These are phyloP conservation scores for Lichenostomus cassidix DNA, from an alignment of 2,113 vertebrate species.

Conservation along the genomic window DNA sequence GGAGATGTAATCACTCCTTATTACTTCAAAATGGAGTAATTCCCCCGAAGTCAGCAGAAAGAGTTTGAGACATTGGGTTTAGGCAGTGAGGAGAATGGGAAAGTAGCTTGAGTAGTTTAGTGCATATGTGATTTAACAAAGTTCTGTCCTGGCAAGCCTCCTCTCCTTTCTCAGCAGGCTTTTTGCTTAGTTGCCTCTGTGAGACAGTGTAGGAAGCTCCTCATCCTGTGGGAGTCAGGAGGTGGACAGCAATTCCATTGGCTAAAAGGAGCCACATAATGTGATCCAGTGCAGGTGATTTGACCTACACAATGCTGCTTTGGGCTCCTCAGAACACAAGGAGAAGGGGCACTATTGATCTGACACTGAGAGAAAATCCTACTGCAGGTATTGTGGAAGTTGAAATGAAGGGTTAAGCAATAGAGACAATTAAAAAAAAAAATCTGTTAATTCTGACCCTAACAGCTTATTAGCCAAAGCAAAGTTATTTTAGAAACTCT, in stretches of 20 bases:
- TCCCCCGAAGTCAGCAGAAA: background rate
- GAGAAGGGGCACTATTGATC: background rate
- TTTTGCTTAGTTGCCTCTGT: background rate
- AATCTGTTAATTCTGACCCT: background rate
- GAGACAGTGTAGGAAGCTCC: background rate
- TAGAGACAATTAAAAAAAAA: background rate
- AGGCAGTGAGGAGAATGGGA: background rate
- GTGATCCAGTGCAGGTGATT: background rate
- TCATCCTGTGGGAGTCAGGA: background rate
- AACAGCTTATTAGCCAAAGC: background rate
- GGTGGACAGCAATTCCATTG: background rate
- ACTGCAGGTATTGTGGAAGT: background rate
- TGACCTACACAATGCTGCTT: background rate
- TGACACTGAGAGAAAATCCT: background rate
- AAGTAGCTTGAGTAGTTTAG: background rate
- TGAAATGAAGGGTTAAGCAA: background rate
- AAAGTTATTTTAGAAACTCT: background rate
- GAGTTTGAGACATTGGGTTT: background rate
- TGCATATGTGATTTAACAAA: background rate
- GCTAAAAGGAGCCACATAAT: background rate
- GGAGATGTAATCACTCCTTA: background rate
- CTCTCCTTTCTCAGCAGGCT: fast-evolving
- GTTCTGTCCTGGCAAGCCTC: background rate
- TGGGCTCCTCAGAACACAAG: background rate
- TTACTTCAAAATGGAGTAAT: background rate